phyloP scores from a whole-genome alignment of 2,113 vertebrate species.

The Rutilus rutilus region DNA sequence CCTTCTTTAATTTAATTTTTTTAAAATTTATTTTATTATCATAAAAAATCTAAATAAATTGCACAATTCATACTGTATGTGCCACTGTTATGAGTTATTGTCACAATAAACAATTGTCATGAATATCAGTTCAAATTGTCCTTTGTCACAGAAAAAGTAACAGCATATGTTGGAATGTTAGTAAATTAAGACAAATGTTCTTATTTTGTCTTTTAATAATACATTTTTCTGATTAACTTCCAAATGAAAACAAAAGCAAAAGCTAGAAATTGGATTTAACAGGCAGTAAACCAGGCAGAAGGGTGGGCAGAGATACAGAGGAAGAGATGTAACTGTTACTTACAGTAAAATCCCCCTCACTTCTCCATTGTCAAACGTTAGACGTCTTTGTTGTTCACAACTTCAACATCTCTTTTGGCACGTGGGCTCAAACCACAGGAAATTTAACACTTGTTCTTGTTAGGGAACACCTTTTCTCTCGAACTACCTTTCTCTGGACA shows the following conservation, averaged over 20 bases:
- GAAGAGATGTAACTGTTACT: background rate
- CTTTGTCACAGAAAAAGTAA: too few relatives aligned
- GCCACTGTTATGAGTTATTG: too few relatives aligned
- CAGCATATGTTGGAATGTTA: too few relatives aligned
- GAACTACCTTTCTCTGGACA: background rate
- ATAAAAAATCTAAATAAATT: too few relatives aligned
- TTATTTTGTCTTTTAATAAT: too few relatives aligned
- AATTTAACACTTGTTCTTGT: constrained; percentile 13
- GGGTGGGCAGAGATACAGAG: background rate
- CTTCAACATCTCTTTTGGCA: background rate
- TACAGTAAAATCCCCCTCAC: background rate
- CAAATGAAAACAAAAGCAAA: constrained; percentile 12
- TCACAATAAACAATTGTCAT: too few relatives aligned
- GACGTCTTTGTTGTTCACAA: background rate
- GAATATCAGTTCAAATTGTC: too few relatives aligned
- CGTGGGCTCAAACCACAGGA: background rate
- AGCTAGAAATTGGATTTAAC: background rate
- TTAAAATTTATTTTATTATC: too few relatives aligned
- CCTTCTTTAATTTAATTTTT: too few relatives aligned
- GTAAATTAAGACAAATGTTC: too few relatives aligned
- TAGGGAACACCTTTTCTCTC: background rate
- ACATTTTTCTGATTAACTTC: background rate
- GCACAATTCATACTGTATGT: too few relatives aligned
- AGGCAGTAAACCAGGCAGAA: background rate
- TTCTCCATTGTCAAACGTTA: background rate